phyloP scores from a whole-genome alignment of 2,797 vertebrate genomes.

The Cichlasoma orientale region DNA sequence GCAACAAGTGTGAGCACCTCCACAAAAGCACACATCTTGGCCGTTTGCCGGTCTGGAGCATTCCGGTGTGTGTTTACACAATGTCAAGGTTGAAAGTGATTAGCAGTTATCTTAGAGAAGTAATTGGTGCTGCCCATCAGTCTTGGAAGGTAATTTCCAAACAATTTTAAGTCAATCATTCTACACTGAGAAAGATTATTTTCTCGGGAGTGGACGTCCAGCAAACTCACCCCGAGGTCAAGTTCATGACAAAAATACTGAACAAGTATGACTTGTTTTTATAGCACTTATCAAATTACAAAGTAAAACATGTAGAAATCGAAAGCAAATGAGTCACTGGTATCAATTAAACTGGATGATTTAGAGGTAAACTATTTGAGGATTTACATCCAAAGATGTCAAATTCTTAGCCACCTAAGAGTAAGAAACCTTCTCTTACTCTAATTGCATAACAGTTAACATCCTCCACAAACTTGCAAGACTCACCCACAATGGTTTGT shows the following conservation, averaged over 20 bases:
- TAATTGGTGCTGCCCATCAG: neutral
- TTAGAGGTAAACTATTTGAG: neutral
- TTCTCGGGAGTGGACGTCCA: neutral
- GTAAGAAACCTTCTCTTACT: neutral
- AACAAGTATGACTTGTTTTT: neutral
- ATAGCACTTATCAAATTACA: neutral
- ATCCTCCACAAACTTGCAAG: neutral
- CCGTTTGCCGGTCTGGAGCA: too few relatives aligned
- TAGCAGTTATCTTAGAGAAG: too few relatives aligned
- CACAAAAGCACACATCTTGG: too few relatives aligned
- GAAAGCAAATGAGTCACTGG: neutral
- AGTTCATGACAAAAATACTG: neutral
- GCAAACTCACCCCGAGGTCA: neutral
- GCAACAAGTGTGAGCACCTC: too few relatives aligned
- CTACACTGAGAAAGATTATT: neutral
- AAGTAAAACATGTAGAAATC: neutral
- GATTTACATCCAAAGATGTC: neutral
- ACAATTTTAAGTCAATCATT: neutral
- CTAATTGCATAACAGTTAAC: neutral
- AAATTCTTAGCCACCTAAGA: neutral
- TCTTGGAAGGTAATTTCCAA: neutral
- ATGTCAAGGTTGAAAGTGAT: neutral
- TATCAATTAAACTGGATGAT: too few relatives aligned
- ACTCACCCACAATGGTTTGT: slow-evolving; percentile 85
- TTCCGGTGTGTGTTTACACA: neutral